phyloP scores from a whole-genome alignment of 2,797 vertebrate species.

The Peromyscus attwateri region DNA sequence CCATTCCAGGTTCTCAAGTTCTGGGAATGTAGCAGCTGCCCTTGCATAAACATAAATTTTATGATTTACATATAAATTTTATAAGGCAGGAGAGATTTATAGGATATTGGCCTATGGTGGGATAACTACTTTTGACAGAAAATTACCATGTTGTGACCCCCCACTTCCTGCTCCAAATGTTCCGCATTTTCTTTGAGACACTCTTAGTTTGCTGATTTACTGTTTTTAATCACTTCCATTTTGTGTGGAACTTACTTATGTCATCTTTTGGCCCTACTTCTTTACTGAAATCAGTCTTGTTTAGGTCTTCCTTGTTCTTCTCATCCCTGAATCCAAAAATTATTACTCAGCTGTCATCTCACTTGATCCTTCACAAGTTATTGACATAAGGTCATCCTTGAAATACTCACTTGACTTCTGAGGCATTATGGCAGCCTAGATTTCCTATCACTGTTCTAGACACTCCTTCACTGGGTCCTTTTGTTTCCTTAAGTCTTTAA shows the following conservation, averaged over 20 bases:
- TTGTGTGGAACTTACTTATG: not conserved
- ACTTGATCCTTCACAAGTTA: not conserved
- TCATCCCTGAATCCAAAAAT: not conserved
- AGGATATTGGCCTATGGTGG: not conserved
- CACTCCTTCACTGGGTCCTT: not conserved
- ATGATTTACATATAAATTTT: not conserved
- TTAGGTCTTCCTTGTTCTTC: not conserved
- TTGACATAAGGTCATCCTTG: not conserved
- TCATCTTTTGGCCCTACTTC: not conserved
- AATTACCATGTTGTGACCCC: not conserved
- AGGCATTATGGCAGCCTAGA: not conserved
- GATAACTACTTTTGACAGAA: not conserved
- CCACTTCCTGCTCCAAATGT: not conserved
- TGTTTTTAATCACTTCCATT: not conserved
- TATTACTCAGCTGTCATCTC: not conserved
- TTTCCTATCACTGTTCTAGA: not conserved
- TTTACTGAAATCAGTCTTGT: not conserved
- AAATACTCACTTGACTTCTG: constrained; percentile 2
- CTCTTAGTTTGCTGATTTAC: not conserved
- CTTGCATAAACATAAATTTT: not conserved
- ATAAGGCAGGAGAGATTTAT: not conserved
- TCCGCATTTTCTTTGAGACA: not conserved
- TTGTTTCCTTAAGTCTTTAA: not conserved
- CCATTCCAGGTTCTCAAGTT: not conserved
- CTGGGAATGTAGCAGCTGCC: not conserved